Percentiles rank a stretch among this genome's conserved stretches.
Evolutionary conservation across 2,888 invertebrate genomes (phyloP).

Genomic region (Parnassius glacialis): DNA sequence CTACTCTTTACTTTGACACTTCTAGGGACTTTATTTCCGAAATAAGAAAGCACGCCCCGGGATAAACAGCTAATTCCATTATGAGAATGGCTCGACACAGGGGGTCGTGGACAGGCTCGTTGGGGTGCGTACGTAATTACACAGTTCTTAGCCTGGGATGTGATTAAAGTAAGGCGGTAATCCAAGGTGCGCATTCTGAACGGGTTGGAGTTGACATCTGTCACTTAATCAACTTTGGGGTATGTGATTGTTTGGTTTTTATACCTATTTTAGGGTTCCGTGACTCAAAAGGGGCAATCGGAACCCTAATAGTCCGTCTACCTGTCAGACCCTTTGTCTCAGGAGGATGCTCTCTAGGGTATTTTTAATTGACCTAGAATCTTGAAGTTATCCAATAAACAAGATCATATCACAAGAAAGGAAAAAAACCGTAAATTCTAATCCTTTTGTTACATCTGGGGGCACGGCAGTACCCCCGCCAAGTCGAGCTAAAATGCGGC

Average conservation of each 20-base stretch:
- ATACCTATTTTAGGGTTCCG: too few relatives aligned
- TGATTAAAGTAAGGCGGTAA: conserved; percentile 23
- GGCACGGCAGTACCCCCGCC: too few relatives aligned
- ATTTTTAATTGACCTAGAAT: too few relatives aligned
- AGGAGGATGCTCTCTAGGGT: too few relatives aligned
- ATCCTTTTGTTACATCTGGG: too few relatives aligned
- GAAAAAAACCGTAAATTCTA: too few relatives aligned
- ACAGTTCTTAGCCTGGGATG: conserved; percentile 30
- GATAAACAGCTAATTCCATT: conserved; percentile 61
- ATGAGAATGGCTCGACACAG: conserved; percentile 48
- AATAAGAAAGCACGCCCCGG: conserved; percentile 36
- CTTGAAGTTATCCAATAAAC: too few relatives aligned
- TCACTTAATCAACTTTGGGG: conserved; percentile 24
- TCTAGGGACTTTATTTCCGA: conserved; percentile 28
- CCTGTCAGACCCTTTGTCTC: too few relatives aligned
- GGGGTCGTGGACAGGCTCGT: conserved; percentile 39
- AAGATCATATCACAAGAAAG: too few relatives aligned
- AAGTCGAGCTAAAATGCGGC: too few relatives aligned
- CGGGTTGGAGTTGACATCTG: conserved; percentile 23
- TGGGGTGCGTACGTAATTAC: conserved; percentile 31
- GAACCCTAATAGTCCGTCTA: too few relatives aligned
- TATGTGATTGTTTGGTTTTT: conserved; percentile 4
- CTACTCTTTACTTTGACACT: conserved; percentile 1
- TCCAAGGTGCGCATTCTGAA: conserved; percentile 28
- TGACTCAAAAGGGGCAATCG: too few relatives aligned